These are phyloP conservation scores for Thamnaconus septentrionalis DNA, from an alignment of 2,113 vertebrate species.

Conservation along the genomic window DNA sequence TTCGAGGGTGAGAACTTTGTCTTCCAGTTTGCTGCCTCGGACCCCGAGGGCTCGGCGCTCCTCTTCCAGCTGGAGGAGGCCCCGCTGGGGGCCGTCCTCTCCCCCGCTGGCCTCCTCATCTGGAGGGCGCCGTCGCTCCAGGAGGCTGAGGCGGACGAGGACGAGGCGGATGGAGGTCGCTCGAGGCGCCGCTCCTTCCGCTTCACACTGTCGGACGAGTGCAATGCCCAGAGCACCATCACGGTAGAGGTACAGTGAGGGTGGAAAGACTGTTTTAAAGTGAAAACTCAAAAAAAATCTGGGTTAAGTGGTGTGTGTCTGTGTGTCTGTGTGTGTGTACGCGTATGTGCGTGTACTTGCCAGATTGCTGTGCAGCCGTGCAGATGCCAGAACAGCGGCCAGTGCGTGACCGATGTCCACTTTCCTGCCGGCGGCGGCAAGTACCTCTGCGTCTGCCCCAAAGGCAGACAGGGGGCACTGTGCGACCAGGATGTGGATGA, in stretches of 20 bases:
- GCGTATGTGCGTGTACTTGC: not conserved
- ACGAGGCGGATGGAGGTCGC: conserved; percentile 9
- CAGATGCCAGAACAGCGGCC: conserved; percentile 73
- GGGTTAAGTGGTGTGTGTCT: not conserved
- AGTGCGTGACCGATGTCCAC: conserved; percentile 76
- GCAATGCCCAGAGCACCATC: conserved; percentile 75
- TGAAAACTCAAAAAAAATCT: not conserved
- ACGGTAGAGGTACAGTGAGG: conserved; percentile 70
- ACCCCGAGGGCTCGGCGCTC: conserved; percentile 81
- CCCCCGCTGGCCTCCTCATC: conserved; percentile 81
- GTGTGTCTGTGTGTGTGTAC: not conserved
- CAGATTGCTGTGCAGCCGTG: conserved; percentile 79
- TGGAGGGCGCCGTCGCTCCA: conserved; percentile 67
- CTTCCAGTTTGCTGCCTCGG: conserved; percentile 78
- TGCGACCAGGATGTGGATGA: conserved; percentile 69
- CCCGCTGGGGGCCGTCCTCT: conserved; percentile 71
- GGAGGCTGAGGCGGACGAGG: too few relatives aligned
- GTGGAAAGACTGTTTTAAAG: not conserved
- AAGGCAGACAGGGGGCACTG: conserved; percentile 68
- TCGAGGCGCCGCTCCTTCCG: conserved; percentile 50
- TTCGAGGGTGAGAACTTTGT: conserved; percentile 84
- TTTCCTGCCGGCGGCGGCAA: conserved; percentile 79
- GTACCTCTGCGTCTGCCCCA: conserved; percentile 80
- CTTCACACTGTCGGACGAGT: conserved; percentile 78
- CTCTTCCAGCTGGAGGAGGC: conserved; percentile 79